These are phyloP conservation scores for Rhodeus uyekii DNA, from an alignment of 2,797 vertebrate species.

Conservation along the genomic window DNA sequence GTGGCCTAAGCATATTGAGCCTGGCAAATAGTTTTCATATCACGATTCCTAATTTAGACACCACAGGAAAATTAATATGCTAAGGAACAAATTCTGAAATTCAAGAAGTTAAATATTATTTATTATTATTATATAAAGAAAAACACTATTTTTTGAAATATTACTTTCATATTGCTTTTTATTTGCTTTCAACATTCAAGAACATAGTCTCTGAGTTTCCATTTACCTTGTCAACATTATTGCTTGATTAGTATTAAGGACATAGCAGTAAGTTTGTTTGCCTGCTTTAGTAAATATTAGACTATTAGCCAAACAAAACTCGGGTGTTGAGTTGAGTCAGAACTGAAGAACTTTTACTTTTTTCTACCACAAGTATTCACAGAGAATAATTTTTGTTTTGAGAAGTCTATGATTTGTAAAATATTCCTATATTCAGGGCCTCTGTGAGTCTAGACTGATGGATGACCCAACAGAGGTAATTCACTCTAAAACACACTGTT, in stretches of 20 bases:
- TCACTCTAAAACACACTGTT: background rate
- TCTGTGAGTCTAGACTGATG: constrained; percentile 6
- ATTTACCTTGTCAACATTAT: background rate
- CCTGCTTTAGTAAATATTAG: background rate
- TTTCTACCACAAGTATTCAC: background rate
- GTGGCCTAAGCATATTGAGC: background rate
- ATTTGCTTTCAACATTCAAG: background rate
- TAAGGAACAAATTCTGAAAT: background rate
- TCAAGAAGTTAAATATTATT: background rate
- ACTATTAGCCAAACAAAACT: background rate
- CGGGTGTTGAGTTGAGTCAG: background rate
- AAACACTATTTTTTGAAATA: too few relatives aligned
- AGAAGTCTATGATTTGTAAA: background rate
- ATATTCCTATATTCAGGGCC: constrained; percentile 6
- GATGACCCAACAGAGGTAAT: background rate
- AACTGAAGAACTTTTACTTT: background rate
- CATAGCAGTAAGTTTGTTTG: background rate
- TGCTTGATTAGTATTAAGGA: background rate
- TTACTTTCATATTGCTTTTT: too few relatives aligned
- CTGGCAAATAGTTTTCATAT: background rate
- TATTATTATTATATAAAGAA: background rate
- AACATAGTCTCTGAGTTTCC: background rate
- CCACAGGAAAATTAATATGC: background rate
- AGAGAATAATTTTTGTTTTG: constrained; percentile 12
- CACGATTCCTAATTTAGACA: background rate